Conservation (phyloP, 2,113 vertebrate genomes). For the Sciurus niger region DNA sequence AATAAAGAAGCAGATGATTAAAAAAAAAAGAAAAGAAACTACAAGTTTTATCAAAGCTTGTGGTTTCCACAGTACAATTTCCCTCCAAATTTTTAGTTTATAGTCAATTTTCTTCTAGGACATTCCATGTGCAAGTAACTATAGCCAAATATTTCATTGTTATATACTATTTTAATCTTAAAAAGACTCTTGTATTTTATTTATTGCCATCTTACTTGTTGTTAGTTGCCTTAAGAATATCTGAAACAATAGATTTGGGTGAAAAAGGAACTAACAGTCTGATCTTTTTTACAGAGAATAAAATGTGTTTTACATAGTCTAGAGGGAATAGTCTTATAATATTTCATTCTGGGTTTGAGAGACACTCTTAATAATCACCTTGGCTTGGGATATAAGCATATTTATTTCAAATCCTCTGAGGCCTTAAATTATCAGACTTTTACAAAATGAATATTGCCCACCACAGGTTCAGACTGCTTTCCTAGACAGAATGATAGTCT, state of each 20-base stretch:
- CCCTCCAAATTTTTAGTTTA: not conserved
- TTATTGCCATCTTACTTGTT: not conserved
- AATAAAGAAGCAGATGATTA: no score
- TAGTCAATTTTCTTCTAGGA: not conserved
- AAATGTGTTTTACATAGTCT: not conserved
- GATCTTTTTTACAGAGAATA: not conserved
- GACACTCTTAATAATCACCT: not conserved
- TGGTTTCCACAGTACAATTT: conserved; percentile 22
- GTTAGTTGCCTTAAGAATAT: not conserved
- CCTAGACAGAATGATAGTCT: not conserved
- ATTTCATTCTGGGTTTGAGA: not conserved
- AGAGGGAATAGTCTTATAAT: not conserved
- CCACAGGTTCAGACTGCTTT: not conserved
- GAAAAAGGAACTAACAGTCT: not conserved
- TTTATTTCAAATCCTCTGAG: not conserved
- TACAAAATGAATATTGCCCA: not conserved
- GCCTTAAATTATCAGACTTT: not conserved
- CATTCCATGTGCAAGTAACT: not conserved
- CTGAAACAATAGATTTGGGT: not conserved
- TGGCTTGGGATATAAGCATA: not conserved
- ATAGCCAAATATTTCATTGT: not conserved
- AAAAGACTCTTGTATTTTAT: not conserved
- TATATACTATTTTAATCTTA: not conserved
- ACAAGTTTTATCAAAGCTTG: not conserved
- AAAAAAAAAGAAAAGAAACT: no score